A percentile compares a stretch with the other conserved stretches of the same genome.
Conservation (phyloP, 1,140 invertebrate genomes). For the Caenorhabditis latens region DNA sequence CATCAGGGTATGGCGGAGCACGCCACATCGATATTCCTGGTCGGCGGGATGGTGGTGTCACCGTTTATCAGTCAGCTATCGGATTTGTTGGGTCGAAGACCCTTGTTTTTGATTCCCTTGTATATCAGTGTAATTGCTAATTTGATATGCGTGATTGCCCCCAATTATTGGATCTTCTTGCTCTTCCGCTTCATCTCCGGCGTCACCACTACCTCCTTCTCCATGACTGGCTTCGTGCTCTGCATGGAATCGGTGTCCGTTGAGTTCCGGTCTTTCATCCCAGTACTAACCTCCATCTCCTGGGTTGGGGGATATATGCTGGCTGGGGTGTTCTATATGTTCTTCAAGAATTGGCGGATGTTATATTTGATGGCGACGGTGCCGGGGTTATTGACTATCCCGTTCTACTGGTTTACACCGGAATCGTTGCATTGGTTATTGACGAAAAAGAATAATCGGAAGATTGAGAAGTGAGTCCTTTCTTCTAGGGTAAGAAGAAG, state of each 20-base stretch:
- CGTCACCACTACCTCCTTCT: slow-evolving; percentile 59
- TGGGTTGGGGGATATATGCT: slow-evolving; percentile 67
- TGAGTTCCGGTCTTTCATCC: slow-evolving; percentile 62
- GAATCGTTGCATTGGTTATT: slow-evolving; percentile 67
- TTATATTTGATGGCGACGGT: slow-evolving; percentile 63
- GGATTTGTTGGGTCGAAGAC: slow-evolving; percentile 64
- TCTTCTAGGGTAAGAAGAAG: no score
- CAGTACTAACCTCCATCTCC: slow-evolving; percentile 56
- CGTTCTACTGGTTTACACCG: slow-evolving; percentile 64
- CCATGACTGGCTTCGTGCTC: slow-evolving; percentile 61
- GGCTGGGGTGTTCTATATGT: slow-evolving; percentile 60
- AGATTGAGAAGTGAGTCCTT: slow-evolving; percentile 55
- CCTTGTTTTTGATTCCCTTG: slow-evolving; percentile 58
- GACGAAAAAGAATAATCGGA: slow-evolving; percentile 60
- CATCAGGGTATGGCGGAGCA: slow-evolving; percentile 58
- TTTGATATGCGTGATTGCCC: slow-evolving; percentile 58
- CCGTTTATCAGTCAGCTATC: slow-evolving; percentile 65
- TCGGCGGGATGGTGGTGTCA: slow-evolving; percentile 65
- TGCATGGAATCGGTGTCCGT: slow-evolving; percentile 65
- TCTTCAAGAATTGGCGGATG: slow-evolving; percentile 63
- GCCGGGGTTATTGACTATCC: slow-evolving; percentile 61
- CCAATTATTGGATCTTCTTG: slow-evolving; percentile 62
- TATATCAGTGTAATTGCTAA: slow-evolving; percentile 59
- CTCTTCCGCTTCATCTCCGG: slow-evolving; percentile 64
- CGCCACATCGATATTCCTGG: slow-evolving; percentile 64